Evolutionary conservation across 2,888 invertebrate species (phyloP), one percentile per base, ranked within the genome.

Genomic region (Halocaridina rubra): DNA sequence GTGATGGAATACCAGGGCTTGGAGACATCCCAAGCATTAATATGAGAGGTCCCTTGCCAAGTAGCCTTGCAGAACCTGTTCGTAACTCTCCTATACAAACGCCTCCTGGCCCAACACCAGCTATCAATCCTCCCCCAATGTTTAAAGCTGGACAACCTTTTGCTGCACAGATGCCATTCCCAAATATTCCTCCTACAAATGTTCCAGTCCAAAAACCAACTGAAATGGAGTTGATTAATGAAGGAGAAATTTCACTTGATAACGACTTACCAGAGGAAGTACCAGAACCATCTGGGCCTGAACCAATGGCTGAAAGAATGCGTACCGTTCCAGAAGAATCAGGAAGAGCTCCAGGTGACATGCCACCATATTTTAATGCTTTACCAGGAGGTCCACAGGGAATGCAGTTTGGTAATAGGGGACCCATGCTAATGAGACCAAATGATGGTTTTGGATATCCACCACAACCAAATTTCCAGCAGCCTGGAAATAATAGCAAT

Each of bases 11-110:
- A 30, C 87, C 87, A 24, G 87, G 87, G 27, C 79, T 87, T 19
- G 87, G 87, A 8, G 87, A 87, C 30, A 87, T 87, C 46, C 87
- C 87, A n/a, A 80, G 84, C 77, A 84, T 79, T 10, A 78, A 75
- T 33, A 79, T 86, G 79, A 81, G 75, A 39, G 79, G 79, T 24
- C 86, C 84, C 13, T 53, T 86, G 29, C 78, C 77, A 13, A 79
- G 78, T 32, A 81, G 75, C 29, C 75, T 84, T 19, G 22, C 79
- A 13, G 84, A 84, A 4, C 75, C 79, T n/a, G 30, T 75, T 22
- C 74, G 39, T 27, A 84, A 75, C 29, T 74, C 81, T 7, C 74
- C 81, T n/a, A 75, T 81, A 30, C 76, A 84, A 24, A 84, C 82
- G 13, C 82, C 82, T 10, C 80, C 72, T 39, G 74, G 39, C 80